These are phyloP conservation scores for Archivesica marissinica DNA, from an alignment of 1,140 invertebrate genomes.

Conservation along the genomic window DNA sequence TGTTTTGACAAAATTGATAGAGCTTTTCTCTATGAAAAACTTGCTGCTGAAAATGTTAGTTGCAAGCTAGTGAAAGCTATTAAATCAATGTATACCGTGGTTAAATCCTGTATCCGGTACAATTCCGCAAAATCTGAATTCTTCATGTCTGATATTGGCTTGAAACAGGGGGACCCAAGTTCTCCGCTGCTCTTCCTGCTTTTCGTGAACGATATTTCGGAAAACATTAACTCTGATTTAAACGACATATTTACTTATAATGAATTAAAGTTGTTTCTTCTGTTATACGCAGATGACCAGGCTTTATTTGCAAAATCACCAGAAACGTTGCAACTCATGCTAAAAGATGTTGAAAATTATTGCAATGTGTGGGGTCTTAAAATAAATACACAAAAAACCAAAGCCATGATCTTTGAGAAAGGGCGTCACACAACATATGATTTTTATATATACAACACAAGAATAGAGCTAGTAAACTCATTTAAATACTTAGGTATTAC, in stretches of 20 bases:
- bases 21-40: not conserved
- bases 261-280: not conserved
- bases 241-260: not conserved
- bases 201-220: conserved; percentile 3
- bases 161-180: not conserved
- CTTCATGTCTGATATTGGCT: not conserved
- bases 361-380: conserved; percentile 17
- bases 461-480: not conserved
- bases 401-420: conserved; percentile 7
- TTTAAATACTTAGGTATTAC: conserved; percentile 21
- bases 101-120: not conserved
- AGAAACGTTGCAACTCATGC: not conserved
- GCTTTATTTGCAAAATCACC: not conserved
- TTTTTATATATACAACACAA: not conserved
- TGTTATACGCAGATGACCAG: not conserved
- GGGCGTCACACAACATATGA: not conserved
- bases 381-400: conserved; percentile 31
- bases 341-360: conserved; percentile 23
- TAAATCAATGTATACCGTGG: not conserved
- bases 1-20: conserved; percentile 16
- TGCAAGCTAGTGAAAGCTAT: not conserved
- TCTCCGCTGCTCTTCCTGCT: not conserved
- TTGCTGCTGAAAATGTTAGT: not conserved
- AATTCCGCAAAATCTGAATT: not conserved
- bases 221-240: not conserved